Evolutionary conservation across 2,113 vertebrate species (phyloP).

Genomic region (Nyctereutes procyonoides): DNA sequence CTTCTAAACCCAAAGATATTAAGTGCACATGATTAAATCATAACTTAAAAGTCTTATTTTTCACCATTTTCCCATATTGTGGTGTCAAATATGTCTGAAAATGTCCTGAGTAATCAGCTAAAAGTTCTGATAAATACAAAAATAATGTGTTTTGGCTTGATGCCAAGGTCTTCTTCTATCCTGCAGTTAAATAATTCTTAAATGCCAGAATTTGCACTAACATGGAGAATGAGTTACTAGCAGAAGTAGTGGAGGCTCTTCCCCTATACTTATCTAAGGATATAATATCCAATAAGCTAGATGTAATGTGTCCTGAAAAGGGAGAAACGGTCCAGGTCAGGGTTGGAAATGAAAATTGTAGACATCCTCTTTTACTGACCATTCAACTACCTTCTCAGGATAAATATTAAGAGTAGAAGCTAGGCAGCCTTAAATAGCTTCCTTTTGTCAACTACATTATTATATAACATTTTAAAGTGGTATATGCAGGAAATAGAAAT

Average conservation of each 20-base stretch:
- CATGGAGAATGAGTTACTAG: neutral
- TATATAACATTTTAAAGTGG: neutral
- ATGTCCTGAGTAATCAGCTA: neutral
- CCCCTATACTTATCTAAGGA: neutral
- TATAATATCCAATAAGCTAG: conserved; percentile 50
- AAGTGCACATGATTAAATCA: neutral
- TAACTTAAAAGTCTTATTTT: neutral
- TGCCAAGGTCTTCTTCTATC: conserved; percentile 46
- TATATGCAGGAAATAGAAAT: neutral
- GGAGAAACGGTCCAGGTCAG: conserved; percentile 20
- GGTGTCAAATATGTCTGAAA: neutral
- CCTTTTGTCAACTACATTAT: neutral
- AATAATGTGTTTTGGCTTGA: conserved; percentile 46
- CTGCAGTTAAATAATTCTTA: conserved; percentile 67
- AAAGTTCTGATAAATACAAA: conserved; percentile 45
- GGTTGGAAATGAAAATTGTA: conserved; percentile 42
- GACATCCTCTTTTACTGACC: neutral
- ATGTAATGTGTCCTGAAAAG: conserved; percentile 45
- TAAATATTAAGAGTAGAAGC: neutral
- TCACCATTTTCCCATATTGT: neutral
- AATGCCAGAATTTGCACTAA: conserved; percentile 47
- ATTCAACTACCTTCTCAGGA: neutral
- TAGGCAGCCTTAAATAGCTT: neutral
- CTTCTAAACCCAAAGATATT: neutral
- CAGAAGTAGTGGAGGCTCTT: neutral